These are phyloP conservation scores for Sminthurides aquaticus DNA, from an alignment of 2,888 invertebrate species.

Conservation along the genomic window DNA sequence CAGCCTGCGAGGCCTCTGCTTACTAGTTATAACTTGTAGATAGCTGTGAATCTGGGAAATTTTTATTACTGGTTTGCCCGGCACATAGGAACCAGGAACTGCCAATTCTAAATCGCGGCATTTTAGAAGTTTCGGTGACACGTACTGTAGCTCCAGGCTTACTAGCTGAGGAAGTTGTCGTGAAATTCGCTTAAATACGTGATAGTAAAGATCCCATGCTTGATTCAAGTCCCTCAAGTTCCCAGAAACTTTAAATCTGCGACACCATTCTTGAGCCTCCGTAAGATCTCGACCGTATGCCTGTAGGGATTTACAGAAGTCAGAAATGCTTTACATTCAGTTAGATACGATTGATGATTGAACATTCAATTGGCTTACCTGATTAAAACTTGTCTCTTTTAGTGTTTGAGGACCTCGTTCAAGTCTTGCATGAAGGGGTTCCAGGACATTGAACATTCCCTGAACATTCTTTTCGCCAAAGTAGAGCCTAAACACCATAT, in stretches of 20 bases:
- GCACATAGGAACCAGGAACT: slow-evolving; percentile 95
- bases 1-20: slow-evolving; percentile 92
- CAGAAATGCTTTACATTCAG: too few species aligned
- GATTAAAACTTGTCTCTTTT: slow-evolving; percentile 94
- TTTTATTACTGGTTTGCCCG: slow-evolving; percentile 77
- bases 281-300: slow-evolving; percentile 89
- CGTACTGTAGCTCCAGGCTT: slow-evolving; percentile 86
- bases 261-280: slow-evolving; percentile 94
- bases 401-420: slow-evolving; percentile 89
- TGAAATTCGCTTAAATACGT: slow-evolving; percentile 92
- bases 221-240: slow-evolving; percentile 88
- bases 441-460: slow-evolving; percentile 92
- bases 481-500: slow-evolving; percentile 63
- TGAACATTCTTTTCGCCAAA: slow-evolving; percentile 93
- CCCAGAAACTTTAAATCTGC: slow-evolving; percentile 73
- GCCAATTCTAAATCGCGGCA: slow-evolving; percentile 91
- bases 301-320: slow-evolving; percentile 44
- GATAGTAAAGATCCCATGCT: slow-evolving; percentile 99
- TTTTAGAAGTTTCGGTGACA: slow-evolving; percentile 80
- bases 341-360: too few species aligned
- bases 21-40: slow-evolving; percentile 92
- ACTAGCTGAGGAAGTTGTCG: slow-evolving; percentile 88
- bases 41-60: slow-evolving; percentile 86
- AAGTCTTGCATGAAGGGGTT: slow-evolving; percentile 88
- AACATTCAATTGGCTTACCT: too few species aligned